Conservation (phyloP, 2,113 vertebrate genomes). For the Regulus satrapa region DNA sequence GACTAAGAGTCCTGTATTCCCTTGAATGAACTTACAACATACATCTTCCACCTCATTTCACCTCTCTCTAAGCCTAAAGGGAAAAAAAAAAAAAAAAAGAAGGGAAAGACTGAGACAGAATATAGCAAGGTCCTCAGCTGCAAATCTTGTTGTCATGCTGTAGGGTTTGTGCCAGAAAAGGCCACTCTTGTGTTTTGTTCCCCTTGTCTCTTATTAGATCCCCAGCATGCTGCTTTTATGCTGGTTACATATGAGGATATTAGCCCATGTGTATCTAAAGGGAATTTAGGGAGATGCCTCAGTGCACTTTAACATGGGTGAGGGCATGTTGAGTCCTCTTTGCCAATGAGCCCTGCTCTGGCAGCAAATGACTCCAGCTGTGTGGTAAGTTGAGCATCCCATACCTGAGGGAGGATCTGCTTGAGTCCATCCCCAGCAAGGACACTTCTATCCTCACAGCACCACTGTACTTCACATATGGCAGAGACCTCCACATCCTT, state of each 20-base stretch:
- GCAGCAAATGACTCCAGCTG: not conserved
- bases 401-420: accelerated
- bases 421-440: not conserved
- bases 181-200: not conserved
- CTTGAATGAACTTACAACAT: not conserved
- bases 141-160: not conserved
- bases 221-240: not conserved
- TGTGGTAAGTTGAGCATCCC: not conserved
- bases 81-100: not conserved
- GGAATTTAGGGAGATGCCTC: not conserved
- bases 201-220: not conserved
- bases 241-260: not conserved
- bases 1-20: not conserved
- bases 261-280: not conserved
- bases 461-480: accelerated
- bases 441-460: not conserved
- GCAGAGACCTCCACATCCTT: not conserved
- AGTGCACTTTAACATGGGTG: accelerated
- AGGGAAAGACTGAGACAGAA: not conserved
- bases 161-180: not conserved
- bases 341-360: not conserved
- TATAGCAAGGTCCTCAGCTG: not conserved
- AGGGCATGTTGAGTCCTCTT: not conserved
- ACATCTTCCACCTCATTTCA: not conserved
- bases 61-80: not conserved